Evolutionary conservation across 2,888 invertebrate genomes (phyloP).

Genomic region (Hypena proboscidalis): DNA sequence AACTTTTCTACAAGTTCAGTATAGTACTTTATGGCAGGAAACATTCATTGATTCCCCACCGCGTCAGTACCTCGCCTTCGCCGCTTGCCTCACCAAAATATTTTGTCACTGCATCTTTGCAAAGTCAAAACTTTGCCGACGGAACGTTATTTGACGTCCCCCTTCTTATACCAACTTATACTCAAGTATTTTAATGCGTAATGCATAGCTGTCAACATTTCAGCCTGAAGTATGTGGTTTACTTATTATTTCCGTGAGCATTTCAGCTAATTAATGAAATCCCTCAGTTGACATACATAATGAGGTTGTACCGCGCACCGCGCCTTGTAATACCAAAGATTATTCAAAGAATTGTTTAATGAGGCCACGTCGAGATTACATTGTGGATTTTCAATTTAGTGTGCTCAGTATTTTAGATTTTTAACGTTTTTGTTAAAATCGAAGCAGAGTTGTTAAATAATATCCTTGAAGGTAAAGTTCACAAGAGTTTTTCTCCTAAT

Average conservation of each 20-base stretch:
- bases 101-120: conserved; percentile 51
- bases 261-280: conserved; percentile 1
- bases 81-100: conserved; percentile 41
- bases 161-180: no score
- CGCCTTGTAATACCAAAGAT: not conserved
- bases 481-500: conserved; percentile 48
- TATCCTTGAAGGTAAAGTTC: conserved; percentile 53
- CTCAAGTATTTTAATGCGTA: not conserved
- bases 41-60: conserved; percentile 56
- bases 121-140: conserved; percentile 38
- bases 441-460: conserved; percentile 59
- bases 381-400: conserved; percentile 7
- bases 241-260: not conserved
- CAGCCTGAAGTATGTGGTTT: not conserved
- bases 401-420: conserved; percentile 33
- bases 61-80: conserved; percentile 13
- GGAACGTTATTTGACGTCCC: conserved; percentile 16
- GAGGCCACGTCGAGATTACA: conserved; percentile 7
- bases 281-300: not conserved
- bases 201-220: not conserved
- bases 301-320: not conserved
- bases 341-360: conserved; percentile 11
- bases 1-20: no score
- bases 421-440: conserved; percentile 23
- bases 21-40: conserved; percentile 55